Percentiles rank a stretch among this genome's conserved stretches.
Evolutionary conservation across 2,888 invertebrate species (phyloP).

Genomic region (Leucophenga maculata): DNA sequence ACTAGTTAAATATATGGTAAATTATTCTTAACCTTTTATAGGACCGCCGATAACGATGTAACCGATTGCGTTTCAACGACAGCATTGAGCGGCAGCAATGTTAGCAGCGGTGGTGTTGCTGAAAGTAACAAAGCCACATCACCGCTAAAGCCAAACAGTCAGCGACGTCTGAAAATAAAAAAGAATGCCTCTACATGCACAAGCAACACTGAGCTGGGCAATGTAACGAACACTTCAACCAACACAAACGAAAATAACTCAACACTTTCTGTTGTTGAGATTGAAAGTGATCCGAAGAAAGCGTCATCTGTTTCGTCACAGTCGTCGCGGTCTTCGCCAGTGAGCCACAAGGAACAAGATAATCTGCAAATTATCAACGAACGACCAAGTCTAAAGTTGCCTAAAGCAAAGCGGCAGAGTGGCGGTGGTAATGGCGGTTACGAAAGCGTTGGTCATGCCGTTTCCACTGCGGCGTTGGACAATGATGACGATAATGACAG

Average conservation of each 20-base stretch:
- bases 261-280: conserved; percentile 46
- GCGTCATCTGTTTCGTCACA: conserved; percentile 37
- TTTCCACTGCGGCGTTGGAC: conserved; percentile 28
- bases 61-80: conserved; percentile 72
- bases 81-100: conserved; percentile 21
- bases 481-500: conserved; percentile 80
- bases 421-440: conserved; percentile 39
- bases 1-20: not conserved
- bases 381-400: conserved; percentile 69
- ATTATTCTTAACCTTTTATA: not conserved
- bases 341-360: conserved; percentile 65
- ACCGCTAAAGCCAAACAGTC: conserved; percentile 67
- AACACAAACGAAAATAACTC: conserved; percentile 41
- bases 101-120: conserved; percentile 27
- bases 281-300: conserved; percentile 49
- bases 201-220: conserved; percentile 57
- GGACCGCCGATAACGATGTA: conserved; percentile 70
- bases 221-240: conserved; percentile 44
- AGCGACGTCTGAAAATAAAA: conserved; percentile 66
- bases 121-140: conserved; percentile 66
- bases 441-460: not conserved
- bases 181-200: conserved; percentile 66
- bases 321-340: conserved; percentile 32
- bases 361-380: conserved; percentile 78
- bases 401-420: conserved; percentile 49